Conservation (phyloP, 37 sponge, comb jelly and placozoan genomes). For the Ianthella basta region DNA sequence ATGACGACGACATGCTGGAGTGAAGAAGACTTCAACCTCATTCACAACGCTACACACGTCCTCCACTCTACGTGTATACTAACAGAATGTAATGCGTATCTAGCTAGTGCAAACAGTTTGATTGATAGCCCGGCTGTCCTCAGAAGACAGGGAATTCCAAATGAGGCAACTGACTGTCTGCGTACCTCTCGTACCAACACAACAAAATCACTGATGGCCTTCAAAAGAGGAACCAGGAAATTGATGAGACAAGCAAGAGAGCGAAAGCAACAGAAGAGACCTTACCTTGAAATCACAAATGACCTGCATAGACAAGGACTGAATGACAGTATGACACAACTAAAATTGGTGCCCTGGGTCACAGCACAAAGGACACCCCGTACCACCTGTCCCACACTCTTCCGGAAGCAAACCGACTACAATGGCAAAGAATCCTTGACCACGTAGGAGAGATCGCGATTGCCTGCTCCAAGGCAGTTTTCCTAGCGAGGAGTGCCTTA, state of each 20-base stretch:
- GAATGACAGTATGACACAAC: not conserved
- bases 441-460: not conserved
- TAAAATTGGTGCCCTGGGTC: conserved; percentile 38
- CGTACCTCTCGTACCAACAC: no score
- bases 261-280: conserved; percentile 14
- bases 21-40: no score
- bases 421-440: not conserved
- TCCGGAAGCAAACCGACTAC: not conserved
- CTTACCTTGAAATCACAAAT: not conserved
- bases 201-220: no score
- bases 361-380: conserved; percentile 34
- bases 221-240: no score
- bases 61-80: no score
- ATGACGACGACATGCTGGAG: no score
- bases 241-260: conserved; percentile 11
- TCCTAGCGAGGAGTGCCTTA: not conserved
- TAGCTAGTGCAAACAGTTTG: no score
- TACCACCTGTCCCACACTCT: conserved; percentile 3
- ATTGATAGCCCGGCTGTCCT: no score
- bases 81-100: no score
- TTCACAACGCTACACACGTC: no score
- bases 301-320: conserved; percentile 26
- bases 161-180: no score
- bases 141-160: no score
- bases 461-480: not conserved